Evolutionary conservation across 1,140 invertebrate genomes (phyloP), one percentile per base, ranked within the genome.

Genomic region (Vollenhovia emeryi): DNA sequence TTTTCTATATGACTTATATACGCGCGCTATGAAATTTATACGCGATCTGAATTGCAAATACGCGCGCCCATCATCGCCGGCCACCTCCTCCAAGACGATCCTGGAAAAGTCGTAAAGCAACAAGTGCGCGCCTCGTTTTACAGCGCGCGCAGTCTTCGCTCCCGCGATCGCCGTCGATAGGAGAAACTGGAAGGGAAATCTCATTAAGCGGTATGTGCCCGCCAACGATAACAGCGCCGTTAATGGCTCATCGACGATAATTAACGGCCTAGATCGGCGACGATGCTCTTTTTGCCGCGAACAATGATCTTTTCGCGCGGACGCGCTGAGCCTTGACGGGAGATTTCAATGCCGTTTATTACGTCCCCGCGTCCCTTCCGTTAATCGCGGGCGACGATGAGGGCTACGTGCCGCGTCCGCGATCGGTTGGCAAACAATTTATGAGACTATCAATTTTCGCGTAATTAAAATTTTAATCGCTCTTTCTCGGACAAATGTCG

Each of bases 171-270:
- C 86, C 62, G 62, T 62, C 79, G 84, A 90, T 90, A 71, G 57
- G 84, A 82, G 89, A 90, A 90, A 90, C 89, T 87, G 78, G 80
- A 79, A 82, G 75, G 88, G 75, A 90, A 90, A 90, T 85, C 89
- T 90, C 88, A 85, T 90, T 86, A 90, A 90, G 69, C 73, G 59
- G 45, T 86, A 87, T 88, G 21, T 40, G 84, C 86, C 76, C 84
- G 73, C 50, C 50, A 88, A 90, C 84, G 88, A 88, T 90, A 90
- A 90, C 88, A 59, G 64, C 74, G 55, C 57, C 78, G 75, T 90
- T 90, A 86, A 90, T 90, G 84, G 73, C 59, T 84, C 88, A 85
- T 90, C 71, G 48, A 69, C 21, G 76, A 84, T 90, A 90, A 90
- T 90, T 90, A 90, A 90, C 88, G 71, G 78, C 78, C 43, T 24